Base-by-base conservation (phyloP, 2,888 invertebrate genomes). In the Tinea pellionella region DNA sequence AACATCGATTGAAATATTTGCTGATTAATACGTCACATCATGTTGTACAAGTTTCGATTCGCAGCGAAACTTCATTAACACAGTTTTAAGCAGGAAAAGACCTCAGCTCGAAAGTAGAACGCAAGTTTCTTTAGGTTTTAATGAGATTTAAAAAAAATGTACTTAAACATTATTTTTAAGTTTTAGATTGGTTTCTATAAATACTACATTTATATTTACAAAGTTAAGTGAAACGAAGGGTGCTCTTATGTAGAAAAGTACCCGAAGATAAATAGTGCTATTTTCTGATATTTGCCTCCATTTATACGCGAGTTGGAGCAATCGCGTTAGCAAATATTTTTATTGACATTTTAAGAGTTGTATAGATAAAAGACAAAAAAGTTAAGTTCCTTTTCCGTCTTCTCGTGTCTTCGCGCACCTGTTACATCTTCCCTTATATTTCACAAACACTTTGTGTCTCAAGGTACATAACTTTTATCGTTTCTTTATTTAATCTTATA, bases 311-410 rank as follows among this genome's bases (percentile, higher is more conserved):
- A 53, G 24, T 9, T 13, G 47, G 53, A 53, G n/a, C 53, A 19
- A 53, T 53, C 53, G 12, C 53, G 53, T 53, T 16, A 53, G 53
- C 53, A 53, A 53, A 53, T 24, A 53, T 53, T 53, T 53, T 53
- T 53, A 53, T 53, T 53, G 53, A 18, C 53, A 24, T 53, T 53
- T 47, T 11, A 53, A 53, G 53, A 24, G 53, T 53, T 53, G 24
- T 53, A 53, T 24, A 11, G 3, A 18, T 53, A 53, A n/a, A n/a
- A n/a, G 18, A 18, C 24, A 24, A 53, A 24, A 53, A 53, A 53
- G 53, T 53, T 19, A 53, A 18, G 53, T 53, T n/a, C n/a, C 51
- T 53, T n/a, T 53, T 53, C 24, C 53, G 53, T 18, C 24, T 53
- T 2, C 18, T 47, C 47, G 24, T 53, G 24, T 24, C 3, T 4